phyloP scores from a whole-genome alignment of 2,797 vertebrate species.

The Myioborus melanocephalus region DNA sequence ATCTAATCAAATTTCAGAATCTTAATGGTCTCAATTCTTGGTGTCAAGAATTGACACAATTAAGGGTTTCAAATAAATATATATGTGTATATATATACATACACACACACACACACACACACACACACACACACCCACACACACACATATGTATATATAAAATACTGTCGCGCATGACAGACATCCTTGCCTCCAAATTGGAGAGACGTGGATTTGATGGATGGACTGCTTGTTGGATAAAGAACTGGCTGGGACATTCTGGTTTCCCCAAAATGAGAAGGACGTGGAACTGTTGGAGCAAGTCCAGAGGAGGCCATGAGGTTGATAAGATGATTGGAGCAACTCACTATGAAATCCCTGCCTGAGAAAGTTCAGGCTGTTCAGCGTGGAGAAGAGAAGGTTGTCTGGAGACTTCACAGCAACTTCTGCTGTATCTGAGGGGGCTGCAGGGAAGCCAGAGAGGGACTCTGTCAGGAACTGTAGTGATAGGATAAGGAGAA shows the following conservation, averaged over 20 bases:
- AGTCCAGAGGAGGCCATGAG: accelerated
- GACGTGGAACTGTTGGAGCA: not conserved
- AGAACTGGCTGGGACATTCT: not conserved
- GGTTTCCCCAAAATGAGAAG: not conserved
- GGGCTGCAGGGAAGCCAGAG: not conserved
- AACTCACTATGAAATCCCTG: not conserved
- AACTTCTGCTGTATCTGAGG: not conserved
- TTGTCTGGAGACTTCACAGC: not conserved
- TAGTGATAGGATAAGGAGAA: not conserved
- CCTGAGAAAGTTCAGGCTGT: not conserved
- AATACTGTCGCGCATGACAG: not conserved
- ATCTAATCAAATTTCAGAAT: not conserved
- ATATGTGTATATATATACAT: too few species aligned
- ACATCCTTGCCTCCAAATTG: not conserved
- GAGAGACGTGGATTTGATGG: not conserved
- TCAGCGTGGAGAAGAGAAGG: not conserved
- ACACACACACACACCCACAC: accelerated
- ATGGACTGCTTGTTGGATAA: not conserved
- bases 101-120: accelerated
- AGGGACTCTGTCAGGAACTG: not conserved
- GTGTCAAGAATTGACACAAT: not conserved
- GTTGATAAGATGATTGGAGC: not conserved
- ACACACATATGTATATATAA: too few species aligned
- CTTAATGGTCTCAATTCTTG: not conserved
- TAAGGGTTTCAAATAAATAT: not conserved